phyloP scores from a whole-genome alignment of 2,888 invertebrate species.

The Aplocera efformata region DNA sequence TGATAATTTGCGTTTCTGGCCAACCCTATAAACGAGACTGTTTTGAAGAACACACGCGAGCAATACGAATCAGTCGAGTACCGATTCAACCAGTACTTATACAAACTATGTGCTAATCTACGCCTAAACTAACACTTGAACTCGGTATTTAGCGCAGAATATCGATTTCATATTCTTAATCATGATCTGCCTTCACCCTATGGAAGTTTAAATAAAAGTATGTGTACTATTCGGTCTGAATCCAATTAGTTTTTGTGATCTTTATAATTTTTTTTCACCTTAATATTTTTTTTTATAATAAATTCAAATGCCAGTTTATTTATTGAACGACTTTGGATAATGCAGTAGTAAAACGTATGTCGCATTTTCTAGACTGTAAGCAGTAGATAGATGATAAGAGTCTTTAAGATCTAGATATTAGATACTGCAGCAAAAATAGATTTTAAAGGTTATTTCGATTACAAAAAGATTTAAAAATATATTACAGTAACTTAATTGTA shows the following conservation, averaged over 20 bases:
- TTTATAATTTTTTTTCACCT: too few relatives aligned
- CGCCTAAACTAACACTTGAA: slow-evolving; percentile 24
- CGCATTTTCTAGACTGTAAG: too few relatives aligned
- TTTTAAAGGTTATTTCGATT: too few relatives aligned
- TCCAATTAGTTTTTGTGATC: not conserved
- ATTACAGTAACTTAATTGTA: too few relatives aligned
- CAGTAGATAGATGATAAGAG: too few relatives aligned
- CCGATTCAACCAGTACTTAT: slow-evolving; percentile 23
- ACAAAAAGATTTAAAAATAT: too few relatives aligned
- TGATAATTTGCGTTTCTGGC: not conserved
- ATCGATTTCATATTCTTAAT: slow-evolving; percentile 43
- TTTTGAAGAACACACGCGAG: slow-evolving; percentile 70
- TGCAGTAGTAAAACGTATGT: too few relatives aligned
- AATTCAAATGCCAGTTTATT: too few relatives aligned
- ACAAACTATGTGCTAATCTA: slow-evolving; percentile 14
- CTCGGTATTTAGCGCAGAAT: slow-evolving; percentile 35
- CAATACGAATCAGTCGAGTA: slow-evolving; percentile 43
- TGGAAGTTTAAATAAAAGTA: slow-evolving; percentile 1
- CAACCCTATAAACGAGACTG: slow-evolving; percentile 56
- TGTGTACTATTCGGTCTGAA: too few relatives aligned
- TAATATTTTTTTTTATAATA: too few relatives aligned
- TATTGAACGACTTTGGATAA: not conserved
- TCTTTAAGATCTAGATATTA: too few relatives aligned
- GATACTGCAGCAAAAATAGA: too few relatives aligned
- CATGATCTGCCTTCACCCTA: slow-evolving; percentile 28